These are phyloP conservation scores for Melieria picta DNA, from an alignment of 2,888 invertebrate species.

Conservation along the genomic window DNA sequence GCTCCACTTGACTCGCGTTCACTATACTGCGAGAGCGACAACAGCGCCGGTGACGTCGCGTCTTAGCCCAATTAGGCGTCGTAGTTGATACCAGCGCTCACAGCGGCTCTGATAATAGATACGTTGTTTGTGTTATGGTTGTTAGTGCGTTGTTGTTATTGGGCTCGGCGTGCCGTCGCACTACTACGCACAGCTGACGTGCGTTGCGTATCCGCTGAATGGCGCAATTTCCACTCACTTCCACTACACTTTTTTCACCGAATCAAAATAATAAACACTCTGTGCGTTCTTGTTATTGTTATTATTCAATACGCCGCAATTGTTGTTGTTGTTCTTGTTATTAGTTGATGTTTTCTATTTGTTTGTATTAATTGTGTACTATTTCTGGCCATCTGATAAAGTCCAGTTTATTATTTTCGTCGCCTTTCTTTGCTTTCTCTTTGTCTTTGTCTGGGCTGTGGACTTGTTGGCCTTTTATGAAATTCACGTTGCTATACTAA, in stretches of 20 bases:
- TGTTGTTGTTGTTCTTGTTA: neutral
- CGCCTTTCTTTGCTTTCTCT: too few relatives aligned
- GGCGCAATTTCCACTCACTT: slow-evolving; percentile 17
- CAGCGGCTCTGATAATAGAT: neutral
- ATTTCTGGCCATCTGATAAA: too few relatives aligned
- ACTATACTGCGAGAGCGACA: too few relatives aligned
- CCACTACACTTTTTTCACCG: slow-evolving; percentile 5
- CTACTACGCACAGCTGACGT: slow-evolving; percentile 22
- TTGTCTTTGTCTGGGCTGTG: neutral
- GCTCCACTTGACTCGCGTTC: too few relatives aligned
- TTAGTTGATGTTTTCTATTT: too few relatives aligned
- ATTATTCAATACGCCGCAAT: slow-evolving; percentile 2
- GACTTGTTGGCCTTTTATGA: neutral
- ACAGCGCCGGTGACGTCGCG: neutral
- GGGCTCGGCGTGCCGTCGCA: neutral
- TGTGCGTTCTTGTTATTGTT: neutral
- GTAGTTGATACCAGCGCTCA: neutral
- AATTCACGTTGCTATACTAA: too few relatives aligned
- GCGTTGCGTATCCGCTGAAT: slow-evolving; percentile 10
- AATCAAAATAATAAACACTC: slow-evolving; percentile 2
- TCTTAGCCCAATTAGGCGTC: slow-evolving; percentile 1
- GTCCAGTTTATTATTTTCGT: too few relatives aligned
- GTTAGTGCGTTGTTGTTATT: neutral
- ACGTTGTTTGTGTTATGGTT: neutral
- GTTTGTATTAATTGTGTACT: too few relatives aligned